Conservation (phyloP, 2,797 vertebrate species). For the Chrosomus eos region DNA sequence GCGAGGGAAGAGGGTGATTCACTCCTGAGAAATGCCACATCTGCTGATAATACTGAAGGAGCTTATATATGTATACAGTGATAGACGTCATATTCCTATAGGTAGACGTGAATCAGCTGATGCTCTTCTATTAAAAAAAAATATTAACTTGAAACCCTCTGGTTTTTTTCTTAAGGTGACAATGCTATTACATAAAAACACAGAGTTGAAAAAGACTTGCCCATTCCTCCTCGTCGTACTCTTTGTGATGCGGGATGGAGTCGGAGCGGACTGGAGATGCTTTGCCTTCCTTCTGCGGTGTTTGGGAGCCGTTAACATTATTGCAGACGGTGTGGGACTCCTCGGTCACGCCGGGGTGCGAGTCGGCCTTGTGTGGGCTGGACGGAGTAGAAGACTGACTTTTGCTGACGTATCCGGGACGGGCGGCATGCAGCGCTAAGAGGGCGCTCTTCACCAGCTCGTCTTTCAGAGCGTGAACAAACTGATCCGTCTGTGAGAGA, state of each 20-base stretch:
- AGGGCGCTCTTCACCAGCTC: slow-evolving; percentile 95
- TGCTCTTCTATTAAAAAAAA: no score
- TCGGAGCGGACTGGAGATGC: slow-evolving; percentile 74
- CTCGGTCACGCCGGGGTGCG: slow-evolving; percentile 50
- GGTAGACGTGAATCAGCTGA: no score
- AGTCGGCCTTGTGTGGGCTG: slow-evolving; percentile 51
- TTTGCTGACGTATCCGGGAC: slow-evolving; percentile 86
- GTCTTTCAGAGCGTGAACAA: slow-evolving; percentile 95
- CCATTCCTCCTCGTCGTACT: slow-evolving; percentile 98
- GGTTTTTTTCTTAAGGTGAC: no score
- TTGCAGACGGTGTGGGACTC: slow-evolving; percentile 68
- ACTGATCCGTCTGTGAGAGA: slow-evolving; percentile 84
- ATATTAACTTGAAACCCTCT: no score
- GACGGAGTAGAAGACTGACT: slow-evolving; percentile 66
- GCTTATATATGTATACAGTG: no score
- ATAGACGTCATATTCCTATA: no score
- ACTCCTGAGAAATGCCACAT: no score
- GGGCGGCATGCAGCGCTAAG: slow-evolving; percentile 89
- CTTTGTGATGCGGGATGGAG: slow-evolving; percentile 92
- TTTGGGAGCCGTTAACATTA: slow-evolving; percentile 69
- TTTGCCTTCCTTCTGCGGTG: slow-evolving; percentile 66
- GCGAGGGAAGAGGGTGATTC: no score
- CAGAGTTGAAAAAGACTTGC: slow-evolving; percentile 75
- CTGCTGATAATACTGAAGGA: no score
- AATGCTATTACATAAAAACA: neutral